Conservation (phyloP, 1,140 invertebrate species). For the Glomeris maerens region DNA sequence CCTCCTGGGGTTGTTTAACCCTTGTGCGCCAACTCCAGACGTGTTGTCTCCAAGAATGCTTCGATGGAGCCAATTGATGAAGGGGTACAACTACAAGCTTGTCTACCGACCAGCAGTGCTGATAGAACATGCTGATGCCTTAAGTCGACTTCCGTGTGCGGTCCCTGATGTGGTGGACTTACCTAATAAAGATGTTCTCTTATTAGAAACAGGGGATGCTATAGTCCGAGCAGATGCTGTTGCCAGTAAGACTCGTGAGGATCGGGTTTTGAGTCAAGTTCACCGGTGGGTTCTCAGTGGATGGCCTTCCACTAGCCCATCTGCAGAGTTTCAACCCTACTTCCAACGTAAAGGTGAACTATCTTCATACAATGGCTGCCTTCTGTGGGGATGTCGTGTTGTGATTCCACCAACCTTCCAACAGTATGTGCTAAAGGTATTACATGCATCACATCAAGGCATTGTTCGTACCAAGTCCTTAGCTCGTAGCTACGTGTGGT, state of each 20-base stretch:
- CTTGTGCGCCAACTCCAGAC: slow-evolving; percentile 21
- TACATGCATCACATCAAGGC: slow-evolving; percentile 18
- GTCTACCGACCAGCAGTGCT: slow-evolving; percentile 17
- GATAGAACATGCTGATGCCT: slow-evolving; percentile 21
- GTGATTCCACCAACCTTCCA: no score
- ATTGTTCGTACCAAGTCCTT: slow-evolving; percentile 25
- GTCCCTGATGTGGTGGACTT: no score
- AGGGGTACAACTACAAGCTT: slow-evolving; percentile 24
- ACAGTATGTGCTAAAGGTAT: no score
- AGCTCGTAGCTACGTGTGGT: slow-evolving; percentile 21
- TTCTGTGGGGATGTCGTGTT: slow-evolving; percentile 1
- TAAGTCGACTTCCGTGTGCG: no score
- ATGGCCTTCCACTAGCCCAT: not conserved
- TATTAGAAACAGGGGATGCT: no score
- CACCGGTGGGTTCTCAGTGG: not conserved
- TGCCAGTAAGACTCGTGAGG: not conserved
- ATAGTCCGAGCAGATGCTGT: no score
- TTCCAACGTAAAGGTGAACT: slow-evolving; percentile 6
- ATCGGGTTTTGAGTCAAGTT: not conserved
- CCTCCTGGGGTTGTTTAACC: slow-evolving; percentile 27
- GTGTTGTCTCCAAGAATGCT: slow-evolving; percentile 24
- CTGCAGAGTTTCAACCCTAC: no score
- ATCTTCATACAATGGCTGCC: slow-evolving; percentile 1
- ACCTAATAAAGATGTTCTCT: no score
- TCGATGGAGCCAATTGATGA: slow-evolving; percentile 23